Evolutionary conservation across 2,888 invertebrate species (phyloP).

Genomic region (Hypolimnas misippus): DNA sequence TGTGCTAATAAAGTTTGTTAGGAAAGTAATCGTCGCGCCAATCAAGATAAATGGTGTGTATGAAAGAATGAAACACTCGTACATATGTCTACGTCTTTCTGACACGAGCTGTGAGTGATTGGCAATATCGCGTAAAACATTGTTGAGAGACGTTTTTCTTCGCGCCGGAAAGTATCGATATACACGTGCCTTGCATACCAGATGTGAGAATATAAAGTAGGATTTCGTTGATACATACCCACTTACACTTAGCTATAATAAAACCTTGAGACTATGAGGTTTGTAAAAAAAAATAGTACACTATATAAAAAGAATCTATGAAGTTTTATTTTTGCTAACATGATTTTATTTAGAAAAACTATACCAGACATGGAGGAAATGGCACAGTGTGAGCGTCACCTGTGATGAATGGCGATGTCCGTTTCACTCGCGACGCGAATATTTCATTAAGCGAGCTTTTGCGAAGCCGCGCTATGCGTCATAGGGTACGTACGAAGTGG

Average conservation of each 20-base stretch:
- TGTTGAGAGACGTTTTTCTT: constrained; percentile 46
- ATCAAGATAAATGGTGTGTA: constrained; percentile 49
- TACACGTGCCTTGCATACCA: constrained; percentile 41
- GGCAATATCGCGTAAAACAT: constrained; percentile 50
- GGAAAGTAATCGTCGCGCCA: constrained; percentile 47
- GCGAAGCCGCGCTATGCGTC: constrained; percentile 74
- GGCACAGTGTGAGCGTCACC: constrained; percentile 62
- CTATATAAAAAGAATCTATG: neutral
- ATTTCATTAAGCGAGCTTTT: constrained; percentile 77
- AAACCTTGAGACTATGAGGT: neutral
- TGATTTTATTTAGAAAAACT: constrained; percentile 15
- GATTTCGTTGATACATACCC: constrained; percentile 20
- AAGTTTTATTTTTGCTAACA: neutral
- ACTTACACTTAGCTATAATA: neutral
- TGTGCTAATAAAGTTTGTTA: constrained; percentile 46
- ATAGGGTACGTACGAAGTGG: constrained; percentile 68
- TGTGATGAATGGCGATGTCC: constrained; percentile 76
- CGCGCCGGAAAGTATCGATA: constrained; percentile 42
- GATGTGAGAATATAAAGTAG: constrained; percentile 34
- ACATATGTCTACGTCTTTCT: constrained; percentile 45
- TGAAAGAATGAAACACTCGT: constrained; percentile 43
- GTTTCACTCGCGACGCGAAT: constrained; percentile 72
- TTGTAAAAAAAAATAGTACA: neutral
- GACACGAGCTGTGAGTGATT: constrained; percentile 49
- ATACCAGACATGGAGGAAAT: constrained; percentile 44